These are phyloP conservation scores for Hybos culiciformis DNA, from an alignment of 2,888 invertebrate species.

Conservation along the genomic window DNA sequence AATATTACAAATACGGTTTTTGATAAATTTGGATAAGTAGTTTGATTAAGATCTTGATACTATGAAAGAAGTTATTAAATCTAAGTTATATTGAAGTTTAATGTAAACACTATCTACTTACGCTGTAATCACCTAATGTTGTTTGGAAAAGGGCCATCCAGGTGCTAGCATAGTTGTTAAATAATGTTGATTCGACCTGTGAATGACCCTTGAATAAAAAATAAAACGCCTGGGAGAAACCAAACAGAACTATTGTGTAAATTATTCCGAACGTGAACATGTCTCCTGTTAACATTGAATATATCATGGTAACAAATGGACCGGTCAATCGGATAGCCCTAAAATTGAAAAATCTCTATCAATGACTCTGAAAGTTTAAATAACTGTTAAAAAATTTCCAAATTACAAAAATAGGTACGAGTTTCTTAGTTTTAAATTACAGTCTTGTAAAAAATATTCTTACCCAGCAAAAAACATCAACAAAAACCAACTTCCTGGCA, in stretches of 20 bases:
- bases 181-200: constrained; percentile 65
- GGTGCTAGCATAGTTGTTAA: constrained; percentile 73
- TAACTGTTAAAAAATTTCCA: no score
- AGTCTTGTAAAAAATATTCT: constrained; percentile 17
- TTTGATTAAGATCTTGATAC: constrained; percentile 84
- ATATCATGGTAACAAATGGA: constrained; percentile 98
- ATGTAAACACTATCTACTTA: constrained; percentile 37
- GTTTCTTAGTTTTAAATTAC: neutral
- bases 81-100: neutral
- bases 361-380: no score
- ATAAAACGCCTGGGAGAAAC: constrained; percentile 91
- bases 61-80: constrained; percentile 36
- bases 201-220: constrained; percentile 89
- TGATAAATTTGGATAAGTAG: constrained; percentile 81
- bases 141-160: constrained; percentile 98
- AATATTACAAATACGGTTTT: constrained; percentile 95
- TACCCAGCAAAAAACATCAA: constrained; percentile 99
- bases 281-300: constrained; percentile 97
- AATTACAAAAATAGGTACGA: no score
- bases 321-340: constrained; percentile 91
- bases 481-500: constrained; percentile 94
- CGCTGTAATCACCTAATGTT: constrained; percentile 94
- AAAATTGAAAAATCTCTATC: constrained; percentile 14
- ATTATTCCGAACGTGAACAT: constrained; percentile 98
- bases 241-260: constrained; percentile 84